A percentile compares a stretch with the other conserved stretches of the same genome.
Evolutionary conservation across 2,888 invertebrate genomes (phyloP).

Genomic region (Escarpia spicata): DNA sequence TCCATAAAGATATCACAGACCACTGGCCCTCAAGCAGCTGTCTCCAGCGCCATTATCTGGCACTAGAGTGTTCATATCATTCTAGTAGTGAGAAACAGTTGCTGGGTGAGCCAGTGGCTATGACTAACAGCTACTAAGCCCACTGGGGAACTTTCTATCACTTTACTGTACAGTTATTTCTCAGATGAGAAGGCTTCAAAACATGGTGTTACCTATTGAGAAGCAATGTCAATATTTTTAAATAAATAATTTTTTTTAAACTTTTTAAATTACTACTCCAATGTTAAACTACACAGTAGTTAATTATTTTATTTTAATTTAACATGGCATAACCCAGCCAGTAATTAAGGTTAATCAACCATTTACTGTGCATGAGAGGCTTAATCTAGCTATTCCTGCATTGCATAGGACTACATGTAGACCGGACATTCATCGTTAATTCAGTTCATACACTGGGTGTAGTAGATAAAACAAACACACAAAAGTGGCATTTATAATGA

Average conservation of each 20-base stretch:
- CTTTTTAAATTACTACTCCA: background rate
- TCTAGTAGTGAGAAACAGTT: background rate
- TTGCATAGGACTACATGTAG: too few species aligned
- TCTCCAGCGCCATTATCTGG: background rate
- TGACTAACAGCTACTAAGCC: background rate
- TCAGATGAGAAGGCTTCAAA: background rate
- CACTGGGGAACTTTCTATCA: background rate
- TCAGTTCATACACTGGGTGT: too few species aligned
- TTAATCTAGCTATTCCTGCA: background rate
- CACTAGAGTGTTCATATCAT: background rate
- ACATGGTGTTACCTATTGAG: background rate
- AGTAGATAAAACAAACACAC: background rate
- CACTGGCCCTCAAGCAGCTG: too few species aligned
- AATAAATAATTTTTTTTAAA: background rate
- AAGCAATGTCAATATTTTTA: background rate
- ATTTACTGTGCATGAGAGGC: background rate
- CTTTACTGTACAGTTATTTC: background rate
- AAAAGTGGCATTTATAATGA: background rate
- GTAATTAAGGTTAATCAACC: background rate
- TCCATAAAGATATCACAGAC: background rate
- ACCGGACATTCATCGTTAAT: too few species aligned
- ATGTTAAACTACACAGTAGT: background rate
- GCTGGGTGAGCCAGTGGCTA: background rate
- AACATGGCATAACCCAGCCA: background rate
- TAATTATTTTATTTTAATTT: background rate